Evolutionary conservation across 1,140 invertebrate genomes (phyloP).

Genomic region (Penaeus japonicus): DNA sequence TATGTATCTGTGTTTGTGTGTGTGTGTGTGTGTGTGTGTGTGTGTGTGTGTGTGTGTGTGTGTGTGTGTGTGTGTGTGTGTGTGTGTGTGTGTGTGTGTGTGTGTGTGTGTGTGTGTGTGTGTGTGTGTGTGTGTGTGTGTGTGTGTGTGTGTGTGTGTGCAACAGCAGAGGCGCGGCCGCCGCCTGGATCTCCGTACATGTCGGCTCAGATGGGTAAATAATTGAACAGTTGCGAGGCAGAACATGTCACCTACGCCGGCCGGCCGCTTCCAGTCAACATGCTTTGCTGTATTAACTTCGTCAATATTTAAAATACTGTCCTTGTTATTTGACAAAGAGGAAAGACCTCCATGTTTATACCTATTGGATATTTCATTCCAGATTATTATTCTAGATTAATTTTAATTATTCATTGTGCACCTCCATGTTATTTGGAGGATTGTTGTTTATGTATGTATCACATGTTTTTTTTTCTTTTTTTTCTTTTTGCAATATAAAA

Average conservation of each 20-base stretch:
- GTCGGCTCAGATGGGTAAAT: background rate
- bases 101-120: background rate
- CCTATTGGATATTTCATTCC: too few species aligned
- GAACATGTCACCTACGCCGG: background rate
- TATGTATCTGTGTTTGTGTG: background rate
- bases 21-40: conserved; percentile 6
- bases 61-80: background rate
- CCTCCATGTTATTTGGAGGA: too few species aligned
- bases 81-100: background rate
- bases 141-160: background rate
- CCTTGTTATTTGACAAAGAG: too few species aligned
- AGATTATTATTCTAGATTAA: too few species aligned
- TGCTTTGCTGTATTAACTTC: too few species aligned
- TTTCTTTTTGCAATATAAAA: too few species aligned
- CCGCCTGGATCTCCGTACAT: background rate
- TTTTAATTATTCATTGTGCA: too few species aligned
- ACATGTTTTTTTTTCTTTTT: too few species aligned
- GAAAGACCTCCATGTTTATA: too few species aligned
- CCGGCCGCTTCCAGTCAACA: too few species aligned
- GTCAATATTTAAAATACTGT: too few species aligned
- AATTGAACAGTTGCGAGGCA: background rate
- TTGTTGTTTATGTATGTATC: too few species aligned
- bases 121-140: background rate
- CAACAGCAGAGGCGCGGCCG: background rate
- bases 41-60: background rate